Conservation (phyloP, 2,888 invertebrate genomes). For the Heterodera filipjevi region DNA sequence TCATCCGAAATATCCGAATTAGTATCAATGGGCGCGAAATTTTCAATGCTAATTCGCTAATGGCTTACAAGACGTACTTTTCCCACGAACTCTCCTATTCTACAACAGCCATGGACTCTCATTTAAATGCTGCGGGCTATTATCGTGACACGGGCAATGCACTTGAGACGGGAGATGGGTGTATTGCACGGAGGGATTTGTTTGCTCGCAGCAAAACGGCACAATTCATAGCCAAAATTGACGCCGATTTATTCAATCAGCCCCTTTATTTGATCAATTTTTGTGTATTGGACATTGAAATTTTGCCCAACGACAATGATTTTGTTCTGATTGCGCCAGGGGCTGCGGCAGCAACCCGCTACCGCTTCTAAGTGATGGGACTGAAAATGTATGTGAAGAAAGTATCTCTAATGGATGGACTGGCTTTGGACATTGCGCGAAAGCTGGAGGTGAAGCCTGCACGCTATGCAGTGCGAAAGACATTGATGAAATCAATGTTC, state of each 20-base stretch:
- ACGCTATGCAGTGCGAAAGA: conserved; percentile 24
- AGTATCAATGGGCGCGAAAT: conserved; percentile 16
- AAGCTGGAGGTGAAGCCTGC: conserved; percentile 28
- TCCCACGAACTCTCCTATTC: conserved; percentile 11
- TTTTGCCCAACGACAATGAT: neutral
- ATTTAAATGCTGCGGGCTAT: neutral
- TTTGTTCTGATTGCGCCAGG: conserved; percentile 3
- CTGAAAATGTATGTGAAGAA: conserved; percentile 14
- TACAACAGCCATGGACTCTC: too few species aligned
- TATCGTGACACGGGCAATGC: too few species aligned
- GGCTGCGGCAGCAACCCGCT: neutral
- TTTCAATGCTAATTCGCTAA: neutral
- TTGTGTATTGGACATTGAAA: conserved; percentile 16
- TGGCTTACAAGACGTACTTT: conserved; percentile 11
- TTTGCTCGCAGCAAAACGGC: neutral
- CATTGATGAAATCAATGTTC: conserved; percentile 23
- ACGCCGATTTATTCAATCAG: conserved; percentile 8
- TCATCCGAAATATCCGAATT: neutral
- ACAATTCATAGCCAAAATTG: conserved; percentile 17
- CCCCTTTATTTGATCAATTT: conserved; percentile 16
- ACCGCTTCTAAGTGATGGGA: neutral
- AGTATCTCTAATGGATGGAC: conserved; percentile 22
- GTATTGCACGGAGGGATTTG: too few species aligned
- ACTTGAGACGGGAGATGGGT: too few species aligned
- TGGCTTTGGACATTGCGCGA: conserved; percentile 25